Percentiles rank a stretch among this genome's conserved stretches.
These are phyloP conservation scores for Ciona savignyi DNA, from an alignment of 23 tunicate genomes.

Conservation along the genomic window DNA sequence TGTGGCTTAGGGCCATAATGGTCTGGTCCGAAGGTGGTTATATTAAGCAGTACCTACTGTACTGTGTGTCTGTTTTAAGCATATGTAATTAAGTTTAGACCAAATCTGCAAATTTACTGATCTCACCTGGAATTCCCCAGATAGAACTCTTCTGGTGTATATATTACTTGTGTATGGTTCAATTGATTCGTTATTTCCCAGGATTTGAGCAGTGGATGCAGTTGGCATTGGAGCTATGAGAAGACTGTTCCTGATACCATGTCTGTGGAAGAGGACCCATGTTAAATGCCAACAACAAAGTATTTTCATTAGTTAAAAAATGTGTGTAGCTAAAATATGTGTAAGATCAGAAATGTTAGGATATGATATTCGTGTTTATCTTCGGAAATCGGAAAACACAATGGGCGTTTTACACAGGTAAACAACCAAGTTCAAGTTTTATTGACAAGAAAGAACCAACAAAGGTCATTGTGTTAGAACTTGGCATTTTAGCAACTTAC, in stretches of 20 bases:
- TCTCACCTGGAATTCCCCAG: conserved; percentile 89
- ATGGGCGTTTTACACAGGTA: no score
- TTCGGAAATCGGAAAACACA: no score
- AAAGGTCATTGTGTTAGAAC: no score
- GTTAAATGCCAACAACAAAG: no score
- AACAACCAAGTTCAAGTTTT: no score
- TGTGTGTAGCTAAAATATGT: background rate
- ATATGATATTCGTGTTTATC: no score
- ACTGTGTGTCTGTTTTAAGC: no score
- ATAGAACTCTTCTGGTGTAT: conserved; percentile 89
- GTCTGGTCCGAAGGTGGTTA: no score
- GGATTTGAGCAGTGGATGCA: conserved; percentile 99
- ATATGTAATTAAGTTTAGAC: background rate
- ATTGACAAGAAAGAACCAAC: no score
- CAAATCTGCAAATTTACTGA: background rate
- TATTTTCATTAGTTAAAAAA: background rate
- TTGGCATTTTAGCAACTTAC: conserved; percentile 24
- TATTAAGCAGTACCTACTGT: no score
- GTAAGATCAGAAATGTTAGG: no score
- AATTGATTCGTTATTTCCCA: conserved; percentile 98
- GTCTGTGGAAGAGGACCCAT: conserved; percentile 28
- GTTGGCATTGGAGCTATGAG: conserved; percentile 99
- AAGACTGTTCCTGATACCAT: conserved; percentile 92
- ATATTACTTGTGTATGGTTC: conserved; percentile 99
- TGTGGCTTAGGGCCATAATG: no score